phyloP scores from a whole-genome alignment of 2,888 invertebrate species.

The Machimus atricapillus region DNA sequence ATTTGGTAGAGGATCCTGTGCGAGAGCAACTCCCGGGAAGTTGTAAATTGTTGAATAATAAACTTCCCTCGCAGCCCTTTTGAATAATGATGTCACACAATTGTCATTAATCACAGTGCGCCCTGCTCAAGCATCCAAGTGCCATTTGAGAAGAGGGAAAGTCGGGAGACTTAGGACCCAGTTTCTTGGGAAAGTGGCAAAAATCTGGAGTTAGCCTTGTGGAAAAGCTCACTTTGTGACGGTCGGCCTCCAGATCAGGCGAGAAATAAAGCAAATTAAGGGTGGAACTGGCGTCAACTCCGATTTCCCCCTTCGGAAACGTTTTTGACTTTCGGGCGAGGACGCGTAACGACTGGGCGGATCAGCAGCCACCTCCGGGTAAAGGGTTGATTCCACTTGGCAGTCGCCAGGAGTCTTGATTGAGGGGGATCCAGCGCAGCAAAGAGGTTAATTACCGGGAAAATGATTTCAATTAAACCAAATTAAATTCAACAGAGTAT shows the following conservation, averaged over 20 bases:
- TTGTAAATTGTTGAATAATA: conserved; percentile 43
- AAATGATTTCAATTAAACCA: conserved; percentile 53
- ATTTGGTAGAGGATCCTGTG: conserved; percentile 2
- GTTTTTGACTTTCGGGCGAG: not conserved
- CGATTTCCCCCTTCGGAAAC: conserved; percentile 3
- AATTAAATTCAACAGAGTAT: conserved; percentile 50
- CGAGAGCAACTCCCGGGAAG: conserved; percentile 22
- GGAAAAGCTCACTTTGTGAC: conserved; percentile 39
- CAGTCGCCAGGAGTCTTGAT: conserved; percentile 32
- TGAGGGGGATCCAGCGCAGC: conserved; percentile 46
- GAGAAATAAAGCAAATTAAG: conserved; percentile 16
- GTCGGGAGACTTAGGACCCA: not conserved
- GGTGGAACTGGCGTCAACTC: conserved; percentile 9
- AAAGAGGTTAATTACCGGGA: conserved; percentile 53
- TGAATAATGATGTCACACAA: conserved; percentile 42
- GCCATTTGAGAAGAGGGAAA: not conserved
- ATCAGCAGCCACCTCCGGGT: not conserved
- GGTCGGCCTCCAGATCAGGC: conserved; percentile 13
- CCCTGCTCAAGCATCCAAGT: conserved; percentile 31
- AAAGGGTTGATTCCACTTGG: conserved; percentile 21
- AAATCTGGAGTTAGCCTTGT: conserved; percentile 26
- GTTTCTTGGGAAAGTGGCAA: not conserved
- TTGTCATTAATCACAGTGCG: conserved; percentile 41
- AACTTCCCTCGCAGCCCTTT: conserved; percentile 39
- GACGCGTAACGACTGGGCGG: not conserved